Conservation (phyloP, 2,888 invertebrate species). For the Poecilobothrus nobilitatus region DNA sequence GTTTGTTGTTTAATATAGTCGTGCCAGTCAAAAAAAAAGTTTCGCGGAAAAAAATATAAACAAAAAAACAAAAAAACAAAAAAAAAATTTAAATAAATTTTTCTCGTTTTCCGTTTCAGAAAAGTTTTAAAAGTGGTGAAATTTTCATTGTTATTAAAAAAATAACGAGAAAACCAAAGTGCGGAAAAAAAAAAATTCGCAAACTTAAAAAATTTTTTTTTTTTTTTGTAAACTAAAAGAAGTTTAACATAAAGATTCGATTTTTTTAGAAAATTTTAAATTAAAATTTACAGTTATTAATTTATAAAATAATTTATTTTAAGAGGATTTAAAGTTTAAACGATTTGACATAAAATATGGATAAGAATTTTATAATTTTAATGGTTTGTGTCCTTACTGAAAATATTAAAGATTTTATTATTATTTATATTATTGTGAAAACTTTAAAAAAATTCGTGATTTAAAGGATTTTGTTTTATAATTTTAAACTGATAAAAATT, state of each 20-base stretch:
- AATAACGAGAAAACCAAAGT: not conserved
- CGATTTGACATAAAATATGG: not conserved
- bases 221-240: too few relatives aligned
- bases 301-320: not conserved
- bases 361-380: not conserved
- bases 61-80: not conserved
- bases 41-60: not conserved
- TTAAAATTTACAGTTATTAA: too few relatives aligned
- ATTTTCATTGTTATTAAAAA: not conserved
- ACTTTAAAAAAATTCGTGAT: too few relatives aligned
- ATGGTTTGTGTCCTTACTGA: not conserved
- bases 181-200: not conserved
- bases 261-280: too few relatives aligned
- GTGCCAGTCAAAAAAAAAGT: not conserved
- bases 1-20: conserved; percentile 25
- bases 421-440: too few relatives aligned
- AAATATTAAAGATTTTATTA: too few relatives aligned
- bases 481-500: too few relatives aligned
- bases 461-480: too few relatives aligned
- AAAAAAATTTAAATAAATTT: not conserved
- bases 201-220: not conserved
- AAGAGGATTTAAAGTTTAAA: not conserved
- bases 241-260: not conserved
- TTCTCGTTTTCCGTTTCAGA: too few relatives aligned
- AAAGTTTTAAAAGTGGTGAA: not conserved